Conservation (phyloP, 2,797 vertebrate species). For the Sebastes nivosus region DNA sequence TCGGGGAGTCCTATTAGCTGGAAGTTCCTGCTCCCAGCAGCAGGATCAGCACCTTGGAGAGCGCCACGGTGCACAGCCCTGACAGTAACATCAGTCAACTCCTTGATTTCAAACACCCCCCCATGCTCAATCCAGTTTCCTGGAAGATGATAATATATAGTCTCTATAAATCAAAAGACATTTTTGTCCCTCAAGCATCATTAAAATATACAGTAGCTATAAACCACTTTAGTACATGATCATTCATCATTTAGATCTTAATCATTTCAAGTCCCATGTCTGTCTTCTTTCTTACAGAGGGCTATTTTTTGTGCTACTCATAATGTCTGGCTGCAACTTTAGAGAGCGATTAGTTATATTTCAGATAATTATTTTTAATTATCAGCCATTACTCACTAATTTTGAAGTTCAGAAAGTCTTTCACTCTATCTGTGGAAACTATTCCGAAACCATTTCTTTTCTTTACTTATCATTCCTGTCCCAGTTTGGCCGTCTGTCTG, state of each 20-base stretch:
- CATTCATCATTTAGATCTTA: neutral
- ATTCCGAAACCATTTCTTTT: neutral
- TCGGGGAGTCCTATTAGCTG: neutral
- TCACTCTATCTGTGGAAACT: neutral
- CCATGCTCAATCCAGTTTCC: neutral
- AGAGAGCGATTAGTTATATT: no score
- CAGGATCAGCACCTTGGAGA: neutral
- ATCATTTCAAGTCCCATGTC: neutral
- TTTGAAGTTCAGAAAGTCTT: neutral
- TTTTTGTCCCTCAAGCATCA: neutral
- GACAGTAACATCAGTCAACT: neutral
- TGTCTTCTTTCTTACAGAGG: neutral
- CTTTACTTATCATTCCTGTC: neutral
- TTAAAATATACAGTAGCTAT: neutral
- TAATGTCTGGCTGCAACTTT: neutral
- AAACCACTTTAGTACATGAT: neutral
- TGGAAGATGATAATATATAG: neutral
- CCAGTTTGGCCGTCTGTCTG: conserved; percentile 91
- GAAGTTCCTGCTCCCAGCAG: neutral
- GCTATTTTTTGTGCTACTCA: neutral
- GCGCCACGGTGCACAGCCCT: neutral
- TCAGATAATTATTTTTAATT: neutral
- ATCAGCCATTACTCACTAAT: neutral
- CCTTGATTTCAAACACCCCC: neutral
- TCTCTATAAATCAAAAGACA: neutral